phyloP scores from a whole-genome alignment of 1,140 invertebrate genomes.

The Odontomachus brunneus region DNA sequence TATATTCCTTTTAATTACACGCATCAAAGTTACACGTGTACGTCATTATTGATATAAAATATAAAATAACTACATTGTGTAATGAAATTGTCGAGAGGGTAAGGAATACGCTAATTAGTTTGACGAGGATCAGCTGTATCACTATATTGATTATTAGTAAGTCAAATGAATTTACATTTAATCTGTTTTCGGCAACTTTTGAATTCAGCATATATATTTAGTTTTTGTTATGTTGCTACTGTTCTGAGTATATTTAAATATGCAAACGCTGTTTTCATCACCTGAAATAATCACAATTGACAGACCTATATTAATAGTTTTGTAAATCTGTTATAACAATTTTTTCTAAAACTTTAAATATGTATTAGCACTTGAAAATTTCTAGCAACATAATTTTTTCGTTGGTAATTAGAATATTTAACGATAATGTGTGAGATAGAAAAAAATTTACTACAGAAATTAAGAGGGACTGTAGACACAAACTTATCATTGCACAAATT shows the following conservation, averaged over 20 bases:
- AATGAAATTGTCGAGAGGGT: not conserved
- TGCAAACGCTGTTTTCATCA: constrained; percentile 66
- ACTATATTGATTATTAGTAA: constrained; percentile 18
- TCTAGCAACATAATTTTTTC: not conserved
- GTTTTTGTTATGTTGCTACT: constrained; percentile 3
- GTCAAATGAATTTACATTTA: constrained; percentile 16
- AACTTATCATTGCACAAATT: not conserved
- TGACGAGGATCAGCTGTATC: not conserved
- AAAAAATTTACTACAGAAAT: not conserved
- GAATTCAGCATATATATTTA: not conserved
- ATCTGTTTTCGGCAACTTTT: not conserved
- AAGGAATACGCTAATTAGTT: not conserved
- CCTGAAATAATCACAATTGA: constrained; percentile 52
- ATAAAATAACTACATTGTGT: not conserved
- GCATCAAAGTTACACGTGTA: not conserved
- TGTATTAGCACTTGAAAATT: not conserved
- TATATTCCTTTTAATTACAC: not conserved
- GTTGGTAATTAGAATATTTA: not conserved
- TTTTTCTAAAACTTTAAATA: not conserved
- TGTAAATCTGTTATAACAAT: not conserved
- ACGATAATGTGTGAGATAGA: not conserved
- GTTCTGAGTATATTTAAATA: constrained; percentile 71
- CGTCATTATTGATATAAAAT: not conserved
- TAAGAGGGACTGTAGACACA: not conserved
- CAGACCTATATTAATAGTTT: constrained; percentile 6